Percentiles rank a stretch among this genome's conserved stretches.
These are phyloP conservation scores for Epizoanthus illoricatus DNA, from an alignment of 92 coral and sea anemone species.

Conservation along the genomic window DNA sequence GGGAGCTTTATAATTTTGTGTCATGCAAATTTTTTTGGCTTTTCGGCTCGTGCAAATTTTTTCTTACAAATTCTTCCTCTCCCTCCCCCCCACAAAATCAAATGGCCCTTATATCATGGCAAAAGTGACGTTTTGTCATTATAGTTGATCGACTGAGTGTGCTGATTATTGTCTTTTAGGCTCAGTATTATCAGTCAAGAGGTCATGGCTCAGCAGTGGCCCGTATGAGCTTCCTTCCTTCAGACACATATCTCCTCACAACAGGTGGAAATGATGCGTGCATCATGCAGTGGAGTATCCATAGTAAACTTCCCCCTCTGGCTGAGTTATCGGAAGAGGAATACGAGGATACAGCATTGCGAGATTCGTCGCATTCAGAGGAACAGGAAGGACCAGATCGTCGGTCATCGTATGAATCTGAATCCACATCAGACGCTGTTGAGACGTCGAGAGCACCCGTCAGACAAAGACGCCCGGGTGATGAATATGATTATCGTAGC, in stretches of 20 bases:
- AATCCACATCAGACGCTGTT: neutral
- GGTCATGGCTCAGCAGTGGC: constrained; percentile 87
- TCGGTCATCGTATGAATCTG: constrained; percentile 2
- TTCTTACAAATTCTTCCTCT: too few species aligned
- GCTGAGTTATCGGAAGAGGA: constrained; percentile 60
- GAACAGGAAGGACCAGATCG: neutral
- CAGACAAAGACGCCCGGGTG: constrained; percentile 8
- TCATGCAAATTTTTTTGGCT: too few species aligned
- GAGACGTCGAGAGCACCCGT: neutral
- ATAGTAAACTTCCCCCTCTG: constrained; percentile 54
- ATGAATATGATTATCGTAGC: constrained; percentile 11
- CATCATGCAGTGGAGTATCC: constrained; percentile 81
- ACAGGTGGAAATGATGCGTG: constrained; percentile 86
- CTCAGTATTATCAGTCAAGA: constrained; percentile 84
- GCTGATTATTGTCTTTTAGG: constrained; percentile 39
- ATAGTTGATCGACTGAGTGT: neutral
- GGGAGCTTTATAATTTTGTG: too few species aligned
- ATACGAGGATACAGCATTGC: neutral
- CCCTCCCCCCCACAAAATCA: too few species aligned
- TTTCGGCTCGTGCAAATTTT: too few species aligned
- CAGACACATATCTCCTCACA: constrained; percentile 71
- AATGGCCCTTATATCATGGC: neutral
- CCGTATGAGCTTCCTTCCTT: constrained; percentile 71
- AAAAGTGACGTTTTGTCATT: neutral
- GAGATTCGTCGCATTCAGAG: constrained; percentile 4